These are phyloP conservation scores for Drosophila burlai DNA, from an alignment of 1,140 invertebrate genomes.

Conservation along the genomic window DNA sequence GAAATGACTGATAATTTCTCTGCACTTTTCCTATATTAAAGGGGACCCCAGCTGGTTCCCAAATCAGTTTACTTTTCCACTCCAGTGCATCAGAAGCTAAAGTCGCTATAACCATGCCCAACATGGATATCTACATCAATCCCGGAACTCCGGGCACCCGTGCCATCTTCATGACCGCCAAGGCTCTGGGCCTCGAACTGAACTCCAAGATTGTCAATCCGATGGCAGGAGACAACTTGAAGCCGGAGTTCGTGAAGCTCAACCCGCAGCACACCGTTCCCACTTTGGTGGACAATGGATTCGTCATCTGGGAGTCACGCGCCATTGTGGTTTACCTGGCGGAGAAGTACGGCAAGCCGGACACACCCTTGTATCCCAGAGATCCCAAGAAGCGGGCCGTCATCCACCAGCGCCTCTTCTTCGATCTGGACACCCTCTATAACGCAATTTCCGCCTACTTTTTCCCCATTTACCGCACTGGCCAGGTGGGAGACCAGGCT, in stretches of 20 bases:
- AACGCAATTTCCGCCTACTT: constrained; percentile 87
- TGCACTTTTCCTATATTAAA: constrained; percentile 24
- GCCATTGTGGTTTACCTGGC: constrained; percentile 90
- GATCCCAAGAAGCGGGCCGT: constrained; percentile 88
- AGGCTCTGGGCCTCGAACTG: constrained; percentile 89
- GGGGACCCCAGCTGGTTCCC: too few species aligned
- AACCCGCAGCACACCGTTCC: constrained; percentile 88
- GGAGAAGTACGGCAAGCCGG: constrained; percentile 88
- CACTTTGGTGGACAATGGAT: constrained; percentile 89
- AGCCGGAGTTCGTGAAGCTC: constrained; percentile 89
- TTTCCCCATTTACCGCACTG: constrained; percentile 89
- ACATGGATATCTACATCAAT: constrained; percentile 88
- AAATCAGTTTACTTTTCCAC: constrained; percentile 46
- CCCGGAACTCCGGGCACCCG: constrained; percentile 89
- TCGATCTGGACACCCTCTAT: constrained; percentile 90
- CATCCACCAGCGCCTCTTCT: constrained; percentile 90
- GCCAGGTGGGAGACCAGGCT: constrained; percentile 87
- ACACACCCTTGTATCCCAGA: constrained; percentile 88
- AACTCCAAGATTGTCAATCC: constrained; percentile 89
- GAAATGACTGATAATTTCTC: neutral
- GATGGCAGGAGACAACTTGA: constrained; percentile 88
- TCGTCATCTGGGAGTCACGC: constrained; percentile 89
- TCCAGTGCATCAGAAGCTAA: neutral
- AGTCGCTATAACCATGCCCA: constrained; percentile 1
- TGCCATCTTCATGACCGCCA: constrained; percentile 88